A percentile compares a stretch with the other conserved stretches of the same genome.
phyloP scores from a whole-genome alignment of 2,888 invertebrate genomes.

The Aricia artaxerxes region DNA sequence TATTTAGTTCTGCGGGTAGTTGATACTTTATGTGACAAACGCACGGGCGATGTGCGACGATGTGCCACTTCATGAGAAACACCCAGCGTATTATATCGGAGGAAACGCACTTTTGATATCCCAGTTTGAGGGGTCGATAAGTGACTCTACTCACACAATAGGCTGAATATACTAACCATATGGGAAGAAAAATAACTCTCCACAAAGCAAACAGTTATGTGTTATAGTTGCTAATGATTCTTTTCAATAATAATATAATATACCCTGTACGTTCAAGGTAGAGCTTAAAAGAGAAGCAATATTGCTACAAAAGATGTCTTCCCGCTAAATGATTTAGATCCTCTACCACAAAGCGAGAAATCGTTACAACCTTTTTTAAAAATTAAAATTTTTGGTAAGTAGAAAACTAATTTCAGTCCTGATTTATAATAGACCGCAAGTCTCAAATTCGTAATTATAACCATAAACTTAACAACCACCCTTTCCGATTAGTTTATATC shows the following conservation, averaged over 20 bases:
- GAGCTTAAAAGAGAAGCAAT: neutral
- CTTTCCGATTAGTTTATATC: neutral
- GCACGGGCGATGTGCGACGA: slow-evolving; percentile 69
- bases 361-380: too few species aligned
- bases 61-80: slow-evolving; percentile 57
- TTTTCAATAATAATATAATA: neutral
- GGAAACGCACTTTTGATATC: slow-evolving; percentile 28
- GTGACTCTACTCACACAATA: neutral
- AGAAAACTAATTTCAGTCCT: too few species aligned
- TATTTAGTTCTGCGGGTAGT: slow-evolving; percentile 48
- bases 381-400: too few species aligned
- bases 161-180: neutral
- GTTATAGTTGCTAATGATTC: neutral
- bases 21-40: slow-evolving; percentile 74
- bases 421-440: too few species aligned
- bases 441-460: neutral
- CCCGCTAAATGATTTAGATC: too few species aligned
- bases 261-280: neutral
- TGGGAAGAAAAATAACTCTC: neutral
- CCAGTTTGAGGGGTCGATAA: neutral
- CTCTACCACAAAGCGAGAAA: too few species aligned
- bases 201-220: neutral
- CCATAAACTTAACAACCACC: slow-evolving; percentile 3
- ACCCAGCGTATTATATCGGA: slow-evolving; percentile 60
- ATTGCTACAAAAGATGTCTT: neutral